Evolutionary conservation across 1,140 invertebrate species (phyloP), one percentile per base, ranked within the genome.

Genomic region (Rhysida immarginata): DNA sequence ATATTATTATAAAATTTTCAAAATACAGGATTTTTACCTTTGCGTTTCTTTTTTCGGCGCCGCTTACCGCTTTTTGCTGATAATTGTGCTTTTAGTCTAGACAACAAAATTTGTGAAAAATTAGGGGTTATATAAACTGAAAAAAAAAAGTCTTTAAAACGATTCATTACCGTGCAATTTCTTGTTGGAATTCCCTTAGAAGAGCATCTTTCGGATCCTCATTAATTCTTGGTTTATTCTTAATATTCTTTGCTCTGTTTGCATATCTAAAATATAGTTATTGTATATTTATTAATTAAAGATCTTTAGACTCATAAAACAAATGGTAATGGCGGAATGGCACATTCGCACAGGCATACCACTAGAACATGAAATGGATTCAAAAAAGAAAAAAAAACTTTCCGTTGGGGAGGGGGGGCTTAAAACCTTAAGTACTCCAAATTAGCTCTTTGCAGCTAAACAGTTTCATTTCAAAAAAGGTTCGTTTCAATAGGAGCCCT

Each of bases 201-300:
- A 92, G 77, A 27, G 85, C 84, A 71, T 94, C 90, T 71, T 93
- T 93, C 0, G 92, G 90, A 76, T 96, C 92, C 71, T 96, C 90
- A 71, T 96, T 96, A 59, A 95, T 87, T 60, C 87, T 81, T 2
- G 93, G 92, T 69, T 91, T 87, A 74, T 96, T 96, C 75, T 94
- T 90, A 63, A 96, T 96, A 60, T 85, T 85, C 74, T 96, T 96
- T 14, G 93, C 93, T 26, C 93, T 75, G 68, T 87, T 89, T 1
- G 92, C 89, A 69, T 96, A 96, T 21, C 92, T 65, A 41, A 68
- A 59, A 5, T n/a, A 25, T 8, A n/a, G n/a, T n/a, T n/a, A n/a
- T n/a, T n/a, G n/a, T n/a, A n/a, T n/a, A n/a, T n/a, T n/a, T n/a
- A n/a, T n/a, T n/a, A n/a, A n/a, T n/a, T n/a, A n/a, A n/a, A n/a